Percentiles rank a stretch among this genome's conserved stretches.
Conservation (phyloP, 2,113 vertebrate species). For the Nothoprocta pentlandii region DNA sequence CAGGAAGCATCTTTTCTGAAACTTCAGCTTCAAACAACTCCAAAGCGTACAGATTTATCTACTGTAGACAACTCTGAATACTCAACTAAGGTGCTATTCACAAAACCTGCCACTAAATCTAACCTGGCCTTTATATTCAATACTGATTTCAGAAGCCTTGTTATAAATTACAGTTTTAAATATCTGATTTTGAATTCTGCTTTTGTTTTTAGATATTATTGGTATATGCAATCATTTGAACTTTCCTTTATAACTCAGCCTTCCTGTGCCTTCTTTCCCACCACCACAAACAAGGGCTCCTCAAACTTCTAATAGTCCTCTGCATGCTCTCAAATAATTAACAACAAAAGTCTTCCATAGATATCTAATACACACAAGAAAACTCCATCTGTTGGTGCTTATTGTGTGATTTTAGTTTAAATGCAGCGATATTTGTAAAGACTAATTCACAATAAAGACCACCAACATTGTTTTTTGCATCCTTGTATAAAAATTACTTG, state of each 20-base stretch:
- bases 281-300: background rate
- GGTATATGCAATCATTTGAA: background rate
- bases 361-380: accelerated
- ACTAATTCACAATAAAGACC: background rate
- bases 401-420: background rate
- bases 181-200: background rate
- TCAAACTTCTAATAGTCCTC: background rate
- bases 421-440: background rate
- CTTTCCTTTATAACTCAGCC: background rate
- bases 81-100: background rate
- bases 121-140: background rate
- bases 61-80: background rate
- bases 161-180: accelerated
- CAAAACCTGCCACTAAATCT: accelerated
- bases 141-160: background rate
- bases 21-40: background rate
- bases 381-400: background rate
- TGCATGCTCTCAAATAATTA: background rate
- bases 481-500: background rate
- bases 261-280: background rate
- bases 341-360: background rate
- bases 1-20: background rate
- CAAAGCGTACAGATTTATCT: background rate
- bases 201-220: background rate
- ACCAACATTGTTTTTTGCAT: background rate